Evolutionary conservation across 2,113 vertebrate species (phyloP), one percentile per base, ranked within the genome.

Genomic region (Morphnarchus princeps): DNA sequence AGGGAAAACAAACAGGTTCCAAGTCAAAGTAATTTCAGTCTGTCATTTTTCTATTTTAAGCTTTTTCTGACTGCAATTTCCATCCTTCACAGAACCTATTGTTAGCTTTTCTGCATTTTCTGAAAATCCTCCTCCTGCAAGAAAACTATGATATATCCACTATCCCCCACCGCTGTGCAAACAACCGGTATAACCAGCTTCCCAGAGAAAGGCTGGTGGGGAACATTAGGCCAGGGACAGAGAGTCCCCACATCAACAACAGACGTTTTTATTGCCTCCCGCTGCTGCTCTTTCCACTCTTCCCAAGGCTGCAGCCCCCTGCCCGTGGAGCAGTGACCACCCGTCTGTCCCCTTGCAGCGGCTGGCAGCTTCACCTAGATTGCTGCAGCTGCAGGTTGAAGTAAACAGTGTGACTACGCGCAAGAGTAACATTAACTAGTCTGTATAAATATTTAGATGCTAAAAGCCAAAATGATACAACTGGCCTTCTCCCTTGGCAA

Each of bases 131-230:
- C 29, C 45, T 87, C 54, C 32, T 74, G n/a, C 22, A 94, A 62
- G 45, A 70, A 12, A 45, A 52, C 38, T 5, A 2, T 2, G 5
- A 77, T 58, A 34, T 1, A 77, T 4, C 13, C 7, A 1, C 17
- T 32, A 7, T 28, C 16, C 12, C 18, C 36, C 25, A 50, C 7
- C 0, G 2, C 49, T 77, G 31, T 50, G 45, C 59, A 43, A 57
- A 32, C 80, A 61, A 36, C 76, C 21, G 59, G 50, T 87, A 86
- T 79, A 55, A 83, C 59, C 14, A 16, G 50, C 74, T 95, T 74
- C n/a, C 16, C 9, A 55, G 29, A 86, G n/a, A 40, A 80, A 49
- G 70, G 25, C 77, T 63, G 57, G 18, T 61, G 45, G 40, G 26
- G 40, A 57, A 57, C 9, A 4, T 36, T n/a, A 43, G 77, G 32